These are phyloP conservation scores for Piscicola geometra DNA, from an alignment of 2,888 invertebrate species.

Conservation along the genomic window DNA sequence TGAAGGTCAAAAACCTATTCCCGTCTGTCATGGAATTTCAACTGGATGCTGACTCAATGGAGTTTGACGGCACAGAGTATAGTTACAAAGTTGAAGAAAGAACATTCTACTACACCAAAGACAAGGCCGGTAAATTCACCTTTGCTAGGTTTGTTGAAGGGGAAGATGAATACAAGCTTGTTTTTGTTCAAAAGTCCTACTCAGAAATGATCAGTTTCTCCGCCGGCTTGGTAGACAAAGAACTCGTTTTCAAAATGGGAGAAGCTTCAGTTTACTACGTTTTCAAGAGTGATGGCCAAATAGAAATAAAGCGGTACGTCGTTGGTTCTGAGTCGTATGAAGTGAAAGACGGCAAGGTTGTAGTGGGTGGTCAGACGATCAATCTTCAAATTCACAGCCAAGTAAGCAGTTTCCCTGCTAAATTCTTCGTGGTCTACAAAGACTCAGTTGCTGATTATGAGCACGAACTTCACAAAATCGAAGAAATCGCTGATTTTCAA, in stretches of 20 bases:
- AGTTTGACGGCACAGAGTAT: too few species aligned
- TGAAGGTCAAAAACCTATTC: too few species aligned
- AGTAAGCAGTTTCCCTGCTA: neutral
- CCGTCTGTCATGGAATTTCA: too few species aligned
- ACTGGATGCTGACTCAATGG: too few species aligned
- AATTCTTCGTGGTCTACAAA: neutral
- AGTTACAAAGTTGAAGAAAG: too few species aligned
- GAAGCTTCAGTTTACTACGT: neutral
- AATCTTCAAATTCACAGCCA: neutral
- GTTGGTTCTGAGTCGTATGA: neutral
- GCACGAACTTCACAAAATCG: neutral
- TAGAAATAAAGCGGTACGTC: neutral
- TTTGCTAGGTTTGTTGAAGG: too few species aligned
- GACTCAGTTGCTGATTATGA: neutral
- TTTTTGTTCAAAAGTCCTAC: too few species aligned
- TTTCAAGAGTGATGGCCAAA: neutral
- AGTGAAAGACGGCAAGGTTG: neutral
- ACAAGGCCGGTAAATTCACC: too few species aligned
- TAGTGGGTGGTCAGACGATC: neutral
- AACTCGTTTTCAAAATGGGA: neutral
- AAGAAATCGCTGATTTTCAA: neutral
- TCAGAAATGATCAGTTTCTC: too few species aligned
- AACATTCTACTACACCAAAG: too few species aligned
- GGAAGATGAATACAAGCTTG: too few species aligned
- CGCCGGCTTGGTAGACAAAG: neutral